phyloP scores from a whole-genome alignment of 2,797 vertebrate species.

The Sebastes ruberrimus region DNA sequence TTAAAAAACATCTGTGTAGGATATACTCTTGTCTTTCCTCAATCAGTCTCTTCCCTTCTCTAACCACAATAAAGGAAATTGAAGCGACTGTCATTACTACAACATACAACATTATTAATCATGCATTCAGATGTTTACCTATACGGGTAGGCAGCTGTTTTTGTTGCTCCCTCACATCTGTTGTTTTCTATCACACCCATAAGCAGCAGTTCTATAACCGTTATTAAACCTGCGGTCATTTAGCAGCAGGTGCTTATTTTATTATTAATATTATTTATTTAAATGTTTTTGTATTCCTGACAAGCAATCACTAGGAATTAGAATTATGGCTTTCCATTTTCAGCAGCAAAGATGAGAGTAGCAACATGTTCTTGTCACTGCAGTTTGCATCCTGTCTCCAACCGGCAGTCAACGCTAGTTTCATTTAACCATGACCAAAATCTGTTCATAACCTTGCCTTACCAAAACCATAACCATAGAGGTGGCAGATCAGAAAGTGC shows the following conservation, averaged over 20 bases:
- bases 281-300: not conserved
- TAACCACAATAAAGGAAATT: no score
- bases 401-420: not conserved
- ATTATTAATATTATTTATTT: not conserved
- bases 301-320: not conserved
- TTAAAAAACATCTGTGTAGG: no score
- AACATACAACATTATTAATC: no score
- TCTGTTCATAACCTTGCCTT: not conserved
- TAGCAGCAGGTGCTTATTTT: not conserved
- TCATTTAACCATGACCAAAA: not conserved
- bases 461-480: not conserved
- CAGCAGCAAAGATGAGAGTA: not conserved
- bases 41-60: no score
- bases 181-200: not conserved
- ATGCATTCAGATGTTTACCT: no score
- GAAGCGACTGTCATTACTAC: accelerated
- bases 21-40: no score
- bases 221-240: not conserved
- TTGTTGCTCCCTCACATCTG: not conserved
- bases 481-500: not conserved
- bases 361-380: not conserved
- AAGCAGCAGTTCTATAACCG: not conserved
- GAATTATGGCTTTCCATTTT: not conserved
- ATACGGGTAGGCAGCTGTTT: not conserved
- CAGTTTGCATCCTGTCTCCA: not conserved